phyloP scores from a whole-genome alignment of 2,113 vertebrate species.

The Calyptommatus sinebrachiatus region DNA sequence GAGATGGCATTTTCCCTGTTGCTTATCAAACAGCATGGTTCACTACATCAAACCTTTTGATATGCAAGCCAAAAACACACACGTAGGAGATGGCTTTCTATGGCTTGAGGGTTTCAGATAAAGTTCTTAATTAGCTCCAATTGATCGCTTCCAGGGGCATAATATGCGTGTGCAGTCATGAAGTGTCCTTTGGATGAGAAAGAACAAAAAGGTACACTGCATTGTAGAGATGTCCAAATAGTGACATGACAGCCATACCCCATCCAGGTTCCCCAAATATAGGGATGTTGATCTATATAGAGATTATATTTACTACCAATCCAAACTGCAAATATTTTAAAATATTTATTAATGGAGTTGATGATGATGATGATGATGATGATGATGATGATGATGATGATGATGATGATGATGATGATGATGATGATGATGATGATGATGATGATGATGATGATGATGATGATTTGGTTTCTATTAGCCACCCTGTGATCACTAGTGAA shows the following conservation, averaged over 20 bases:
- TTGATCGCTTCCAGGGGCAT: slow-evolving; percentile 34
- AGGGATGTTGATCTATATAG: not conserved
- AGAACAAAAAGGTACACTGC: slow-evolving; percentile 7
- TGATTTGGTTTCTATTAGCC: no score
- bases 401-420: no score
- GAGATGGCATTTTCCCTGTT: slow-evolving; percentile 20
- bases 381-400: no score
- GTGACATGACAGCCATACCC: not conserved
- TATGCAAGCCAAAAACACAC: slow-evolving; percentile 31
- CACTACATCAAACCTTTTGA: slow-evolving; percentile 22
- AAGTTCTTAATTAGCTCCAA: slow-evolving; percentile 38
- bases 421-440: no score
- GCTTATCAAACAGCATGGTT: slow-evolving; percentile 26
- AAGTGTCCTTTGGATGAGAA: slow-evolving; percentile 23
- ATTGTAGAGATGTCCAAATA: not conserved
- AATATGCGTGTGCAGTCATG: slow-evolving; percentile 13
- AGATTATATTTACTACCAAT: not conserved
- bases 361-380: no score
- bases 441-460: no score
- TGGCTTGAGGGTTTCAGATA: slow-evolving; percentile 24
- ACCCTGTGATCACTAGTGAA: no score
- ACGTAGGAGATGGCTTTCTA: slow-evolving; percentile 33
- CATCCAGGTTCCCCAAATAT: no score
- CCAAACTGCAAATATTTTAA: not conserved
- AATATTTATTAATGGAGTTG: no score